Evolutionary conservation across 2,113 vertebrate species (phyloP).

Genomic region (Meles meles): DNA sequence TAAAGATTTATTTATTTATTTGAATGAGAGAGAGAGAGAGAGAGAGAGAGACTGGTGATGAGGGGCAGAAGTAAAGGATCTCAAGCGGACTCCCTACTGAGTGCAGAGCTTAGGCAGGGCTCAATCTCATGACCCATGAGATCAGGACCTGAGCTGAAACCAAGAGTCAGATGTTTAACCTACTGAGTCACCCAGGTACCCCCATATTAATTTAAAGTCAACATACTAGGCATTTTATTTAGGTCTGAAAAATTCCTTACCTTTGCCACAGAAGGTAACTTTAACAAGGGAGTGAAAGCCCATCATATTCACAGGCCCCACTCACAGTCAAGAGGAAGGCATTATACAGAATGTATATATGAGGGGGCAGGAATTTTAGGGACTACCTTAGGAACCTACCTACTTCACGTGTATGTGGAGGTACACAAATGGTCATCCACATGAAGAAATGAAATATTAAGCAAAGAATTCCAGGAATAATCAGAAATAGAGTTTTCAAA

Average conservation of each 20-base stretch:
- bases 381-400: background rate
- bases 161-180: too few species aligned
- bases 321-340: background rate
- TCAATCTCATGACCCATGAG: too few species aligned
- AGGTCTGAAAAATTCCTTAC: background rate
- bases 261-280: background rate
- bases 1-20: background rate
- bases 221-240: background rate
- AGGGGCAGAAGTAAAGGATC: too few species aligned
- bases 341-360: background rate
- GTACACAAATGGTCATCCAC: rapidly evolving
- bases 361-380: background rate
- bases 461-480: background rate
- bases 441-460: background rate
- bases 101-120: too few species aligned
- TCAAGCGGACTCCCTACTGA: too few species aligned
- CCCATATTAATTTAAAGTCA: background rate
- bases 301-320: background rate
- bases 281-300: background rate
- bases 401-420: background rate
- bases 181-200: too few species aligned
- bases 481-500: background rate
- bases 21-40: background rate
- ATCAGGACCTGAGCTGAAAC: too few species aligned
- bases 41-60: too few species aligned